Conservation (phyloP, 2,797 vertebrate species). For the Tamandua tetradactyla region DNA sequence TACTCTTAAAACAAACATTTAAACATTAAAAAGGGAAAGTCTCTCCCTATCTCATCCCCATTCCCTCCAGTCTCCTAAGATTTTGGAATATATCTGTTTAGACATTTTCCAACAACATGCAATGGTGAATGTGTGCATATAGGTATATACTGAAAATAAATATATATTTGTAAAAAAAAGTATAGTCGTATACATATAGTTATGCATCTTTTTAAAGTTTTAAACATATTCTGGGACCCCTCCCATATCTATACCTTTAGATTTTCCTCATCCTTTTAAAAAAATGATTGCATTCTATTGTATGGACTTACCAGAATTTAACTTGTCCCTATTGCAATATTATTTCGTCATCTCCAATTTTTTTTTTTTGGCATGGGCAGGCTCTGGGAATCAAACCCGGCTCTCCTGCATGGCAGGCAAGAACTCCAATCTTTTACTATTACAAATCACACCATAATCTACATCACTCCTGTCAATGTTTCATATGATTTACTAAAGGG, state of each 20-base stretch:
- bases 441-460: background rate
- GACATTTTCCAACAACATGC: background rate
- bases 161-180: background rate
- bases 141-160: background rate
- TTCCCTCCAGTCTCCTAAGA: background rate
- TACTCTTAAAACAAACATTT: background rate
- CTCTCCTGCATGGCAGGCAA: too few relatives aligned
- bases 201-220: background rate
- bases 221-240: background rate
- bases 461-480: background rate
- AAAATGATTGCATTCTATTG: background rate
- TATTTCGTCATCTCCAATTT: too few relatives aligned
- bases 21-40: background rate
- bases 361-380: too few relatives aligned
- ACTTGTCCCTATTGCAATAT: background rate
- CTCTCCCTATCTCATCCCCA: background rate
- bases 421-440: background rate
- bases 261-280: slow-evolving; percentile 24
- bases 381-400: too few relatives aligned
- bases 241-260: background rate
- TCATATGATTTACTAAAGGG: background rate
- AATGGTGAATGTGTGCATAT: background rate
- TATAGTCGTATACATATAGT: background rate
- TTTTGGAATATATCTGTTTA: slow-evolving; percentile 4
- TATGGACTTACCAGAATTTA: background rate